Percentiles rank a stretch among this genome's conserved stretches.
Evolutionary conservation across 2,888 invertebrate species (phyloP).

Genomic region (Leistus spinibarbis): DNA sequence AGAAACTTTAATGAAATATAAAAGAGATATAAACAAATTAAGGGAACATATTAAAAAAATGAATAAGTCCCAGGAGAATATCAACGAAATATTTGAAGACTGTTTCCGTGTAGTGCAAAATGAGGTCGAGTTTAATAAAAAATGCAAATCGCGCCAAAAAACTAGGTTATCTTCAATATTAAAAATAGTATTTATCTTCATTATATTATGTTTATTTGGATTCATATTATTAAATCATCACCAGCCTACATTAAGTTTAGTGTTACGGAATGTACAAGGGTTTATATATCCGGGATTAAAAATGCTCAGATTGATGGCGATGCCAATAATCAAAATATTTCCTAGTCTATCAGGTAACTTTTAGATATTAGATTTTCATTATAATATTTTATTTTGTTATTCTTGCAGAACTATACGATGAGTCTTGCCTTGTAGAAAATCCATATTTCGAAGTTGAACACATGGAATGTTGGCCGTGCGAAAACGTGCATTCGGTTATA

Average conservation of each 20-base stretch:
- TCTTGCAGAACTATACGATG: conserved; percentile 75
- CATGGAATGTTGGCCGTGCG: conserved; percentile 86
- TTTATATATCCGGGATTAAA: conserved; percentile 82
- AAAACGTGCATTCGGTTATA: conserved; percentile 69
- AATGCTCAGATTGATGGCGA: conserved; percentile 71
- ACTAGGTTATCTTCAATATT: conserved; percentile 32
- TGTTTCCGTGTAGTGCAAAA: conserved; percentile 59
- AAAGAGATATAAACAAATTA: conserved; percentile 64
- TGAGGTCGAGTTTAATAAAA: conserved; percentile 42
- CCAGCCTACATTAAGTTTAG: conserved; percentile 68
- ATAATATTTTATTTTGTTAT: no score
- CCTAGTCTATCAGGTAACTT: conserved; percentile 72
- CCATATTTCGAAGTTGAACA: conserved; percentile 82
- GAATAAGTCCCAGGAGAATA: conserved; percentile 67
- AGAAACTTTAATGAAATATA: conserved; percentile 60
- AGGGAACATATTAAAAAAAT: conserved; percentile 63
- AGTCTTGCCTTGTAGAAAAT: conserved; percentile 82
- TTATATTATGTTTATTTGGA: conserved; percentile 54
- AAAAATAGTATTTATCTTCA: conserved; percentile 47
- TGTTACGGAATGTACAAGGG: conserved; percentile 76
- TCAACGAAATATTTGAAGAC: conserved; percentile 65
- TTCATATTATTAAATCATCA: conserved; percentile 62
- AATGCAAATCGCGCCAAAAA: background rate
- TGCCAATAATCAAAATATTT: conserved; percentile 77
- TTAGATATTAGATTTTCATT: no score